phyloP scores from a whole-genome alignment of 2,888 invertebrate species.

The Oscheius myriophilus region DNA sequence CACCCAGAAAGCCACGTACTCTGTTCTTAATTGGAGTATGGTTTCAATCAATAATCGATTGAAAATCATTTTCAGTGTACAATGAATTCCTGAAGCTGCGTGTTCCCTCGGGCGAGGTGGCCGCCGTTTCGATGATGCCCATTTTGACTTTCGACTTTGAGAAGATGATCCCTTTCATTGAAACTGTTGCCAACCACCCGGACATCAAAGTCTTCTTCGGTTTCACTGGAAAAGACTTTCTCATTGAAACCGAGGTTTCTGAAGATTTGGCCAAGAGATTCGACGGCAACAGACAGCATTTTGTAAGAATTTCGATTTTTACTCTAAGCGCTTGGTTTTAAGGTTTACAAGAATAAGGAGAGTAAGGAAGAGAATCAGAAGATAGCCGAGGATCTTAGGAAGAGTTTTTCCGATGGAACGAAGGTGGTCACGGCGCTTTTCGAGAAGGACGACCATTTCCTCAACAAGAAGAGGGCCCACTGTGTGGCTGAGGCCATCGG shows the following conservation, averaged over 20 bases:
- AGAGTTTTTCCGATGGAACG: conserved; percentile 3
- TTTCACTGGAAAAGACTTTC: conserved; percentile 34
- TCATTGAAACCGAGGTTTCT: conserved; percentile 22
- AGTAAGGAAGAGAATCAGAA: conserved; percentile 4
- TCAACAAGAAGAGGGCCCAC: conserved; percentile 30
- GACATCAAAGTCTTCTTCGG: conserved; percentile 5
- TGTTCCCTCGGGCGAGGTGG: conserved; percentile 39
- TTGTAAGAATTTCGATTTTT: too few species aligned
- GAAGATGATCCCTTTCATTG: conserved; percentile 22
- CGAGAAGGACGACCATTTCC: conserved; percentile 31
- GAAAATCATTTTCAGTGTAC: conserved; percentile 23
- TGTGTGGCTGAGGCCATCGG: conserved; percentile 29
- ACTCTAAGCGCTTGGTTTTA: too few species aligned
- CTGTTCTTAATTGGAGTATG: too few species aligned
- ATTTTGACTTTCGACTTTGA: conserved; percentile 41
- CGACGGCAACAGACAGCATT: background rate
- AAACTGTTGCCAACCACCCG: background rate
- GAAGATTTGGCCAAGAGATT: conserved; percentile 10
- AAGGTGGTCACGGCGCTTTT: conserved; percentile 25
- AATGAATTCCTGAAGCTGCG: conserved; percentile 34
- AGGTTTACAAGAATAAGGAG: conserved; percentile 1
- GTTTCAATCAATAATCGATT: too few species aligned
- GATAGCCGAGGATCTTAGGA: background rate
- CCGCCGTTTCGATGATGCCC: conserved; percentile 33
- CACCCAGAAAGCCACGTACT: too few species aligned